These are phyloP conservation scores for Seriola quinqueradiata DNA, from an alignment of 2,113 vertebrate species.

Conservation along the genomic window DNA sequence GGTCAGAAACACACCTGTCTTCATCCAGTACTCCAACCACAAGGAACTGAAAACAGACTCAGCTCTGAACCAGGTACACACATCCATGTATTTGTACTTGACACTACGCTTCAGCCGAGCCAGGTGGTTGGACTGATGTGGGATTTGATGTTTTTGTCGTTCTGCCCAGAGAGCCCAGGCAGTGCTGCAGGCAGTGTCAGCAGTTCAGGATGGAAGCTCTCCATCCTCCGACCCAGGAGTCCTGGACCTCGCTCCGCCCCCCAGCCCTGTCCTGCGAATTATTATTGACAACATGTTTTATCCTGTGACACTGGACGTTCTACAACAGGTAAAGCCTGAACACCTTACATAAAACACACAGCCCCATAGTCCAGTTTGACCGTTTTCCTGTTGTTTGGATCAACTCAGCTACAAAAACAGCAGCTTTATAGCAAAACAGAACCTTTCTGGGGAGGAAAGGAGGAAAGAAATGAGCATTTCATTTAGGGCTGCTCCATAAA, in stretches of 20 bases:
- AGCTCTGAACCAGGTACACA: constrained; percentile 89
- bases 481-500: no score
- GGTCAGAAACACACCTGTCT: constrained; percentile 96
- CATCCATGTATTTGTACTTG: background rate
- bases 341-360: background rate
- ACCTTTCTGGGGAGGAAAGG: background rate
- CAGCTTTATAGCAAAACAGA: background rate
- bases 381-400: background rate
- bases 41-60: constrained; percentile 99
- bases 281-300: constrained; percentile 99
- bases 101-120: background rate
- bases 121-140: background rate
- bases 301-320: constrained; percentile 97
- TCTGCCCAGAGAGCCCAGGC: constrained; percentile 93
- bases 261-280: constrained; percentile 96
- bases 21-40: constrained; percentile 98
- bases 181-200: constrained; percentile 95
- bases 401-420: background rate
- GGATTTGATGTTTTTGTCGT: background rate
- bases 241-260: constrained; percentile 93
- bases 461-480: no score
- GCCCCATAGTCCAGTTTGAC: background rate
- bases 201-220: constrained; percentile 95
- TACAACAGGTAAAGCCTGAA: constrained; percentile 92
- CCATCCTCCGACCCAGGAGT: constrained; percentile 91